Percentiles rank a stretch among this genome's conserved stretches.
These are phyloP conservation scores for Chelonus formosanus DNA, from an alignment of 2,888 invertebrate genomes.

Conservation along the genomic window DNA sequence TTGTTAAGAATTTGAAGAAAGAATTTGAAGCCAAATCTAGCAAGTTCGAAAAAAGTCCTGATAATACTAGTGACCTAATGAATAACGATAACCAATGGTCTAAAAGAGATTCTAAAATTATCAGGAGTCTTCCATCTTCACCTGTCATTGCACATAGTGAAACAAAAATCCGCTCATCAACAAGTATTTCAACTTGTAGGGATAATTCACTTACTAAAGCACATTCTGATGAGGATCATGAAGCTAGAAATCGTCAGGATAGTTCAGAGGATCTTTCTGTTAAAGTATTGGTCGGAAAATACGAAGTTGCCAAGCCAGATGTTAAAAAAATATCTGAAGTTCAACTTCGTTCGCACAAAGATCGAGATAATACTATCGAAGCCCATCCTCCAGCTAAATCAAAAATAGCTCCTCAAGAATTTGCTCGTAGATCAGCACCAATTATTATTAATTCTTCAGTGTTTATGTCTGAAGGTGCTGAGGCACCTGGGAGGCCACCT, in stretches of 20 bases:
- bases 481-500: constrained; percentile 62
- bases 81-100: constrained; percentile 46
- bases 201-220: constrained; percentile 31
- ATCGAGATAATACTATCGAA: constrained; percentile 53
- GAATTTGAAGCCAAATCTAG: constrained; percentile 85
- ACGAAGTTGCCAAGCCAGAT: constrained; percentile 69
- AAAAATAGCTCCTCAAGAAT: constrained; percentile 56
- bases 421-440: constrained; percentile 57
- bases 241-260: constrained; percentile 39
- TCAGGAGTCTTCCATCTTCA: constrained; percentile 65
- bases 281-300: constrained; percentile 78
- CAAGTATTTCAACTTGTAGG: constrained; percentile 33
- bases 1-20: constrained; percentile 85
- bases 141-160: constrained; percentile 71
- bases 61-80: constrained; percentile 14
- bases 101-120: constrained; percentile 57
- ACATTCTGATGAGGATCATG: constrained; percentile 24
- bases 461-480: constrained; percentile 42
- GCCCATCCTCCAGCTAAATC: constrained; percentile 58
- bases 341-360: constrained; percentile 52
- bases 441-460: constrained; percentile 53
- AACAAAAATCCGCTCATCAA: constrained; percentile 54
- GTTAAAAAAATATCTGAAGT: constrained; percentile 49
- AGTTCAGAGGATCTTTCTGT: constrained; percentile 75
- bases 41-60: constrained; percentile 55